phyloP scores from a whole-genome alignment of 2,888 invertebrate genomes.

The Meganola albula region DNA sequence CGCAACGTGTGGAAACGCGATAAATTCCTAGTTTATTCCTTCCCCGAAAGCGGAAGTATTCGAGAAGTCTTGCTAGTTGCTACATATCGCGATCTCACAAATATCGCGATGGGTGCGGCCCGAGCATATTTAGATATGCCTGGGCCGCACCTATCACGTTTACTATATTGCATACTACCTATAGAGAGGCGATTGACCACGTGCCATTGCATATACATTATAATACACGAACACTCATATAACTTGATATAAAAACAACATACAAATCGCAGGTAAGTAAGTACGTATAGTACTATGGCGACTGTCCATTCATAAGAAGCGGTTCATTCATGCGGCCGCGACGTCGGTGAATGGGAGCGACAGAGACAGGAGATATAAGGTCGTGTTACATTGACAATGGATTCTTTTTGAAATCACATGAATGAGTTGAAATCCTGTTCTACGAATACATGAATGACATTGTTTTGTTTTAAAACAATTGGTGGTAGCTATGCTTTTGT shows the following conservation, averaged over 20 bases:
- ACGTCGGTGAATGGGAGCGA: conserved; percentile 71
- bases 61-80: too few relatives aligned
- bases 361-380: conserved; percentile 57
- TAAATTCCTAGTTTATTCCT: too few relatives aligned
- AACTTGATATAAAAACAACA: conserved; percentile 54
- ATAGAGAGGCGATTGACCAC: conserved; percentile 55
- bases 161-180: too few relatives aligned
- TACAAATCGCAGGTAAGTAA: conserved; percentile 45
- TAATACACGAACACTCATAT: conserved; percentile 38
- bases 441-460: conserved; percentile 55
- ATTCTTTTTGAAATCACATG: conserved; percentile 48
- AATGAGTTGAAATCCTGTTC: conserved; percentile 61
- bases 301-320: conserved; percentile 76
- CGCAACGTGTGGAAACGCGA: too few relatives aligned
- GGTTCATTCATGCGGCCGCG: conserved; percentile 71
- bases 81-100: too few relatives aligned
- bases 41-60: too few relatives aligned
- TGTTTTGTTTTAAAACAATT: conserved; percentile 64
- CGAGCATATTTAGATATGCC: too few relatives aligned
- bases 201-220: conserved; percentile 52
- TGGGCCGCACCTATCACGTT: too few relatives aligned
- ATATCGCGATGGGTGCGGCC: too few relatives aligned
- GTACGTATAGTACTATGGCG: conserved; percentile 70
- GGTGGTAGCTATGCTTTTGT: conserved; percentile 36
- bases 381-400: conserved; percentile 68